Evolutionary conservation across 2,888 invertebrate species (phyloP), one percentile per base, ranked within the genome.

Genomic region (Stenotaenia linearis): DNA sequence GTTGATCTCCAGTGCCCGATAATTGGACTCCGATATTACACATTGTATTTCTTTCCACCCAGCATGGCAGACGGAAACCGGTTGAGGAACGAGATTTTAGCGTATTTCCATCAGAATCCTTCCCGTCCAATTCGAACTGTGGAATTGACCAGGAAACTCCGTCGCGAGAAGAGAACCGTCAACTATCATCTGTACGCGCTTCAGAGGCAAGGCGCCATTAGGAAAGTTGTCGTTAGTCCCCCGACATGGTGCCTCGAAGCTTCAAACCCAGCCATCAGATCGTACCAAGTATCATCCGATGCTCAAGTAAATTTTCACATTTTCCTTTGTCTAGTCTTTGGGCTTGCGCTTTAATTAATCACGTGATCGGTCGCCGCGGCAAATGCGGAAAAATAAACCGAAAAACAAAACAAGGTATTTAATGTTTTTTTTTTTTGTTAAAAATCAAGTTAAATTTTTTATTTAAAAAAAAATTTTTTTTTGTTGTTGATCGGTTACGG

Each of bases 171-270:
- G 78, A 61, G 78, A 78, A 78, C 78, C 32, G 78, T 78, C 18
- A 78, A 78, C 61, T 78, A 78, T 69, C 78, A 78, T 78, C 61
- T 78, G 18, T 78, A 78, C 69, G 78, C 78, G 18, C 78, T 78
- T 69, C 78, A 78, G 23, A 25, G 78, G 30, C 78, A 78, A 35
- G 78, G 78, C 78, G 78, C 78, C 78, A 78, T 78, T 78, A 61
- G 78, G 69, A 78, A 78, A 69, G 78, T 78, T 56, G 78, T 78
- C 21, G 78, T 78, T 18, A 78, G 78, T 32, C 78, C 78, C 5
- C 78, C 78, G 69, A 78, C 78, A 78, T 78, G 78, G 78, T 78
- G 78, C 69, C 78, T 78, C 7, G 78, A 78, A 69, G 61, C 78
- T 32, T 56, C 78, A 25, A 78, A 78, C 32, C 78, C 78, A 21